phyloP scores from a whole-genome alignment of 2,113 vertebrate species.

The Hirundichthys speculiger region DNA sequence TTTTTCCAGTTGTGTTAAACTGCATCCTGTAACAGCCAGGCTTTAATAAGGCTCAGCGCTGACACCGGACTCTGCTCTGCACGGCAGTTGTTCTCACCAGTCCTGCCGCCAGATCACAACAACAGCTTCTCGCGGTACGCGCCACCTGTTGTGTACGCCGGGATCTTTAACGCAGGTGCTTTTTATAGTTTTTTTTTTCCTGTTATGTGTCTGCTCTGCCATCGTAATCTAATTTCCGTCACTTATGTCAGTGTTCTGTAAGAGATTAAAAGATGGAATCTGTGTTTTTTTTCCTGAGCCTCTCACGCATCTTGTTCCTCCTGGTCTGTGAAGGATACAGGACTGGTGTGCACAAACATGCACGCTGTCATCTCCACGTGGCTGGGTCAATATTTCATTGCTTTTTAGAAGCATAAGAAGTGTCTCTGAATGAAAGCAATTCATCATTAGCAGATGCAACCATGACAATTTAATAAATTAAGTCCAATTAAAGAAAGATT shows the following conservation, averaged over 20 bases:
- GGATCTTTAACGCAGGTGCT: slow-evolving; percentile 29
- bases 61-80: slow-evolving; percentile 36
- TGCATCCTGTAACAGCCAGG: slow-evolving; percentile 42
- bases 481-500: slow-evolving; percentile 16
- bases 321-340: slow-evolving; percentile 18
- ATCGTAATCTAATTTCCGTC: neutral
- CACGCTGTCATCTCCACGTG: neutral
- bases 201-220: slow-evolving; percentile 22
- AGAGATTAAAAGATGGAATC: slow-evolving; percentile 19
- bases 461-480: slow-evolving; percentile 23
- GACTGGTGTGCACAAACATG: no score
- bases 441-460: neutral
- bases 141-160: slow-evolving; percentile 71
- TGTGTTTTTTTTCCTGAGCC: slow-evolving; percentile 1
- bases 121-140: slow-evolving; percentile 12
- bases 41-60: slow-evolving; percentile 41
- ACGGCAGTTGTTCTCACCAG: slow-evolving; percentile 58
- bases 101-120: slow-evolving; percentile 40
- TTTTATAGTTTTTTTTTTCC: slow-evolving; percentile 15
- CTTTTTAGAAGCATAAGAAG: neutral
- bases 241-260: neutral
- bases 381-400: slow-evolving; percentile 18
- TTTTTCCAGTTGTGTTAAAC: slow-evolving; percentile 43
- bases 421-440: neutral
- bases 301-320: slow-evolving; percentile 1